phyloP scores from a whole-genome alignment of 2,113 vertebrate species.

The Eulemur macaco region DNA sequence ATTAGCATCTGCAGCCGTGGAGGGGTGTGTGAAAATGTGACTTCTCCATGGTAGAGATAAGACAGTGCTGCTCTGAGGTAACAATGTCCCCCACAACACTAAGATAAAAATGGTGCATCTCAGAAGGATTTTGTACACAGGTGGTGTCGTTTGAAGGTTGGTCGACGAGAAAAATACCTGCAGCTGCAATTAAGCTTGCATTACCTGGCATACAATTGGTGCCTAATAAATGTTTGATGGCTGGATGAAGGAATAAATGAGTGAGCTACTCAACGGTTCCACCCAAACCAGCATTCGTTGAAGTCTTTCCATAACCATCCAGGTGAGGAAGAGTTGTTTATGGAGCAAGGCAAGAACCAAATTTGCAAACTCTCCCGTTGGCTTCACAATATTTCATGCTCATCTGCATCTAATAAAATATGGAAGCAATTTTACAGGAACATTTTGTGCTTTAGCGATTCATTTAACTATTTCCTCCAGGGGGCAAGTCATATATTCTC shows the following conservation, averaged over 20 bases:
- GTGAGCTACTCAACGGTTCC: background rate
- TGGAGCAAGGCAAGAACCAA: conserved; percentile 34
- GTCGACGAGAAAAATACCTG: background rate
- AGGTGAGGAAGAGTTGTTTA: background rate
- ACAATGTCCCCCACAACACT: background rate
- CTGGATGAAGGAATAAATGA: background rate
- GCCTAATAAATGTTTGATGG: background rate
- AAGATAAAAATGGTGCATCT: background rate
- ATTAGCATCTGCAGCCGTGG: conserved; percentile 70
- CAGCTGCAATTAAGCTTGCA: background rate
- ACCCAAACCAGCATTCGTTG: background rate
- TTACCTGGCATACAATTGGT: background rate
- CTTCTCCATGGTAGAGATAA: background rate
- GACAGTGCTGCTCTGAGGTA: background rate
- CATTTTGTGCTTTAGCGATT: conserved; percentile 81
- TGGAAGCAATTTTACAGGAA: conserved; percentile 81
- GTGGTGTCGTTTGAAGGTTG: background rate
- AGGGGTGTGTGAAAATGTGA: conserved; percentile 23
- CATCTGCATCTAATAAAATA: conserved; percentile 83
- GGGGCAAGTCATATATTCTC: conserved; percentile 70
- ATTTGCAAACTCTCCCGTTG: conserved; percentile 43
- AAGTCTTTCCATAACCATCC: background rate
- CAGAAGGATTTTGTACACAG: background rate
- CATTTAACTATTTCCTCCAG: conserved; percentile 82
- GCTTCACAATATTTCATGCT: conserved; percentile 74